Evolutionary conservation across 2,113 vertebrate species (phyloP).

Genomic region (Hucho hucho): DNA sequence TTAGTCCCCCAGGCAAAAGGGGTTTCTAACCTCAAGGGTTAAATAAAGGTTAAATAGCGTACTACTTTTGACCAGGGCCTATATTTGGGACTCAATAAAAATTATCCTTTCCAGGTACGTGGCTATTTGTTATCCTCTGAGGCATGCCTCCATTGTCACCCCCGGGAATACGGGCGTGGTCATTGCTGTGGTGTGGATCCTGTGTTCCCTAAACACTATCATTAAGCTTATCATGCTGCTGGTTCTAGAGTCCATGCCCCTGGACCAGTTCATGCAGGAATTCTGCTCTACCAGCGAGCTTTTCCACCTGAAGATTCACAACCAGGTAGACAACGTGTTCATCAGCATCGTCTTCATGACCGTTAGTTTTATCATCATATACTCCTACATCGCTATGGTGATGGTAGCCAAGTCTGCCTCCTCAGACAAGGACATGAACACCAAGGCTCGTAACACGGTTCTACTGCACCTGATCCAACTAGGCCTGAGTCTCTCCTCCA

Average conservation of each 20-base stretch:
- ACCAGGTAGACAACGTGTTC: constrained; percentile 29
- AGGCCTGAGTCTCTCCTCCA: constrained; percentile 51
- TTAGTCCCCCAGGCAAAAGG: too few relatives aligned
- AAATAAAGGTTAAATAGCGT: too few relatives aligned
- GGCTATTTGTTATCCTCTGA: constrained; percentile 64
- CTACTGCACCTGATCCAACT: constrained; percentile 63
- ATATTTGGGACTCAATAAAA: too few relatives aligned
- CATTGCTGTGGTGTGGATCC: constrained; percentile 42
- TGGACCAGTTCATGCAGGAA: constrained; percentile 12
- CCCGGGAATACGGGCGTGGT: constrained; percentile 46
- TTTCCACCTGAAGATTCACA: background rate
- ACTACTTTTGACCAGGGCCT: too few relatives aligned
- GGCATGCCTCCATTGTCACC: constrained; percentile 55
- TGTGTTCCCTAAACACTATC: constrained; percentile 32
- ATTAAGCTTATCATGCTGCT: constrained; percentile 13
- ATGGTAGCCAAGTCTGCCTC: constrained; percentile 59
- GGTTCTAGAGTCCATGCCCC: background rate
- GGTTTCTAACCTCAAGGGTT: too few relatives aligned
- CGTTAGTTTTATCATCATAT: constrained; percentile 32
- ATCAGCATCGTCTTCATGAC: constrained; percentile 47
- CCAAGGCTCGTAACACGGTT: constrained; percentile 57
- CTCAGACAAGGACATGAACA: constrained; percentile 45
- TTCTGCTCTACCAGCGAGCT: constrained; percentile 8
- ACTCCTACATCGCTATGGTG: constrained; percentile 57
- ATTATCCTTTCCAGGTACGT: constrained; percentile 31